phyloP scores from a whole-genome alignment of 2,797 vertebrate genomes.

The Lacerta bilineata region DNA sequence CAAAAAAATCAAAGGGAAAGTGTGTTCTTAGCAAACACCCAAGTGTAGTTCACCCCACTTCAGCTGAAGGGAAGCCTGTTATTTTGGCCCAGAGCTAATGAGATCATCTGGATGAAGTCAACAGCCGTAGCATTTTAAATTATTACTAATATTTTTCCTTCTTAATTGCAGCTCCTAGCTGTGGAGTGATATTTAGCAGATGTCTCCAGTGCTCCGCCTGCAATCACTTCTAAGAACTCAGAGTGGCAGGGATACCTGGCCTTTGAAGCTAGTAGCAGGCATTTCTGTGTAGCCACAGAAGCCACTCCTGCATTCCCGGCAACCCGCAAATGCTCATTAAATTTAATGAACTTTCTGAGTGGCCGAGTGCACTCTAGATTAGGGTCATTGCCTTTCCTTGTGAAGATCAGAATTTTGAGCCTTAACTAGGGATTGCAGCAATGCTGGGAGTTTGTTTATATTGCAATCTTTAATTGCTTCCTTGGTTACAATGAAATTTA shows the following conservation, averaged over 20 bases:
- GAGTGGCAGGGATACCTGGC: conserved; percentile 70
- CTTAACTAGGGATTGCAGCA: conserved; percentile 58
- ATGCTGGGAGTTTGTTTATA: conserved; percentile 63
- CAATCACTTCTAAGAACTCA: conserved; percentile 61
- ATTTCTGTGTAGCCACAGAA: conserved; percentile 71
- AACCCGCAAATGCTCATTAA: conserved; percentile 69
- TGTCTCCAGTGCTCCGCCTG: conserved; percentile 66
- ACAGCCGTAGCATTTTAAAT: conserved; percentile 73
- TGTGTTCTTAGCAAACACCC: conserved; percentile 61
- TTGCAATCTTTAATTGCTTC: conserved; percentile 54
- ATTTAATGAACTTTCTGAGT: conserved; percentile 68
- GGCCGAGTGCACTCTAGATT: conserved; percentile 38
- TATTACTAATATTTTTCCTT: conserved; percentile 78
- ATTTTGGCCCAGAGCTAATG: conserved; percentile 71
- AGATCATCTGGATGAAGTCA: conserved; percentile 73
- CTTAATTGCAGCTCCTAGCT: conserved; percentile 76
- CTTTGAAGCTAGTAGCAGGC: conserved; percentile 72
- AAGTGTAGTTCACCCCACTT: conserved; percentile 64
- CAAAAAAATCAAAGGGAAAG: conserved; percentile 69
- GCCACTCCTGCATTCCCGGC: conserved; percentile 63
- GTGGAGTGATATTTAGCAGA: conserved; percentile 75
- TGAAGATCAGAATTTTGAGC: conserved; percentile 54
- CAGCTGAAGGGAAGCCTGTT: conserved; percentile 64
- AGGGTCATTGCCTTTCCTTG: conserved; percentile 49
- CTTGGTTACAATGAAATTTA: conserved; percentile 61